Base-by-base conservation (phyloP, 2,888 invertebrate species). In the Boloria euphrosyne region DNA sequence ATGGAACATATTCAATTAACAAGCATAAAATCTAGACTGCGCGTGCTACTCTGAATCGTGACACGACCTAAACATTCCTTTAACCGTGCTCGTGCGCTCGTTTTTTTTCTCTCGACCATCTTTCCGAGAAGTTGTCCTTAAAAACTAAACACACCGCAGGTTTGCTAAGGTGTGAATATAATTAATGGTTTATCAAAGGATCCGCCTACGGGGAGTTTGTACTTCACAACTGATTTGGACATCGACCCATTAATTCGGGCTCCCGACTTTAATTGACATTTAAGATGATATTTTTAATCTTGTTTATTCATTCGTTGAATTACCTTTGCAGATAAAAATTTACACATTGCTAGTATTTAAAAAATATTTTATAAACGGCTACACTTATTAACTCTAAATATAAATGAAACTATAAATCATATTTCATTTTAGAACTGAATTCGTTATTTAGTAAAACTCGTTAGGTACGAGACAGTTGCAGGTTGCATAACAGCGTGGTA, bases 141-240 rank as follows among this genome's bases (percentile, higher is more conserved):
- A 78, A 74, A 74, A 71, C 65, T 70, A 70, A 75, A 75, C 74
- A 72, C 74, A 74, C 76, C 74, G 73, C 72, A 75, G 78, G 73
- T 77, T 81, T 78, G 76, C 83, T 74, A 80, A 90, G 90, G 91
- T 90, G 91, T 91, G 89, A 91, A 90, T 87, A 83, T 89, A 90
- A 91, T 90, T 87, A 87, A 91, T 90, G 86, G 83, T 80, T 75
- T 81, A 86, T 89, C 89, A 90, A 90, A 89, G 81, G 81, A 74
- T 70, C 73, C 78, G 79, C 76, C 66, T 54, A 46, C 57, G 16
- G 22, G 13, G 55, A 64, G 50, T 58, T 49, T 44, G 63, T 63
- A 59, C 59, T 31, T 31, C 53, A 50, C 63, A 53, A 50, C 49
- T 38, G 43, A 58, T 64, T 65, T 62, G 65, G 58, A 64, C 69